Evolutionary conservation across 2,888 invertebrate genomes (phyloP), one percentile per base, ranked within the genome.

Genomic region (Masnerella sp.): DNA sequence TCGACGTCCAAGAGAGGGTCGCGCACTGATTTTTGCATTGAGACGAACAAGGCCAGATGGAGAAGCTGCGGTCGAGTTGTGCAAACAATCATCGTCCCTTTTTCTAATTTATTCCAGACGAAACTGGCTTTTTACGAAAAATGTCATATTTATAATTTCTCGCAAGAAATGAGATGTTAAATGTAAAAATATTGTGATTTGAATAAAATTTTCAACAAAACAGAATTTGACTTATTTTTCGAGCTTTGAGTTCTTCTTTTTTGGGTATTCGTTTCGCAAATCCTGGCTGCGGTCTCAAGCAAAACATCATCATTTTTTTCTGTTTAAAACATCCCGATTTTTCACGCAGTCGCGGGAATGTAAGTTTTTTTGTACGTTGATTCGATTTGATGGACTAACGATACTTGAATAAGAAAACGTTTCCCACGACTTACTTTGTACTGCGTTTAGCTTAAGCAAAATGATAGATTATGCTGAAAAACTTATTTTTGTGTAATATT

Each of bases 401-500:
- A 25, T 61, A 59, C 34, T 47, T 47, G 52, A 65, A 58, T 56
- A 61, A 43, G 43, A 68, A 59, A 70, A 54, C 62, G 45, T 76
- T 58, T 78, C 67, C 76, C 65, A 71, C 73, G 74, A 76, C 78
- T 77, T 81, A 78, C 77, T 76, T 79, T 80, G 75, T 79, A 80
- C 78, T 81, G 79, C 79, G 79, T 81, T 80, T 79, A 62, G 65
- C 47, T 75, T 73, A 72, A 74, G 68, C 47, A 65, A 72, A 72
- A 32, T 59, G 12, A 69, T 75, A 73, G 62, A 36, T 54, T 76
- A 75, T 42, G 71, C 75, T 80, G 76, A 67, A 78, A 83, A 82
- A 82, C 77, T 83, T 83, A 83, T 84, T 85, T 85, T 85, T 84
- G 78, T 84, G 82, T 82, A 83, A 85, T 79, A 83, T 80, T 83